Evolutionary conservation across 2,888 invertebrate genomes (phyloP).

Genomic region (Mycalesis mineus): DNA sequence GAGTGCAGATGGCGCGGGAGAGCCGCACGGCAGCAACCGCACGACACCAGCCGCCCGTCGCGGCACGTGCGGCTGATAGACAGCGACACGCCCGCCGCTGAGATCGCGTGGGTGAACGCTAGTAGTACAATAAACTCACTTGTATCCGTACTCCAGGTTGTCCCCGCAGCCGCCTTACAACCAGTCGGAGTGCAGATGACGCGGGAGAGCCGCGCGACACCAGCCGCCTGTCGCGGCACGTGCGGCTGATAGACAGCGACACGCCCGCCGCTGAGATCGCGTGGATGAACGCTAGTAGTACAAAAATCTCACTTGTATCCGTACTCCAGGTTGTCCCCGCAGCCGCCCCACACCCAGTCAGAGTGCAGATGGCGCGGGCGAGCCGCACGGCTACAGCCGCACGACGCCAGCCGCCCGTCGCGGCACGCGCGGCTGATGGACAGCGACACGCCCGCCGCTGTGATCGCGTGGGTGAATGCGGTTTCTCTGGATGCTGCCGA

Average conservation of each 20-base stretch:
- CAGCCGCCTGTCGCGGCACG: slow-evolving; percentile 94
- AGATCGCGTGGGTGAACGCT: slow-evolving; percentile 90
- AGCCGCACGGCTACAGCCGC: slow-evolving; percentile 88
- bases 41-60: slow-evolving; percentile 92
- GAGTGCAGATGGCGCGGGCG: slow-evolving; percentile 90
- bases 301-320: slow-evolving; percentile 88
- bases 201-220: slow-evolving; percentile 89
- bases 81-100: slow-evolving; percentile 92
- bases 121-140: slow-evolving; percentile 76
- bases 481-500: slow-evolving; percentile 88
- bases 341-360: slow-evolving; percentile 99
- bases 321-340: slow-evolving; percentile 97
- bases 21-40: slow-evolving; percentile 91
- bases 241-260: slow-evolving; percentile 90
- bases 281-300: slow-evolving; percentile 81
- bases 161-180: slow-evolving; percentile 99
- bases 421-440: slow-evolving; percentile 93
- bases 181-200: slow-evolving; percentile 93
- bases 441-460: slow-evolving; percentile 92
- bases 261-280: slow-evolving; percentile 94
- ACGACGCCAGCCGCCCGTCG: slow-evolving; percentile 92
- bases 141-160: slow-evolving; percentile 96
- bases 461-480: slow-evolving; percentile 95
- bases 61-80: slow-evolving; percentile 93
- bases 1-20: slow-evolving; percentile 90